Percentiles rank a stretch among this genome's conserved stretches.
These are phyloP conservation scores for Anolis sagrei DNA, from an alignment of 2,113 vertebrate species.

Conservation along the genomic window DNA sequence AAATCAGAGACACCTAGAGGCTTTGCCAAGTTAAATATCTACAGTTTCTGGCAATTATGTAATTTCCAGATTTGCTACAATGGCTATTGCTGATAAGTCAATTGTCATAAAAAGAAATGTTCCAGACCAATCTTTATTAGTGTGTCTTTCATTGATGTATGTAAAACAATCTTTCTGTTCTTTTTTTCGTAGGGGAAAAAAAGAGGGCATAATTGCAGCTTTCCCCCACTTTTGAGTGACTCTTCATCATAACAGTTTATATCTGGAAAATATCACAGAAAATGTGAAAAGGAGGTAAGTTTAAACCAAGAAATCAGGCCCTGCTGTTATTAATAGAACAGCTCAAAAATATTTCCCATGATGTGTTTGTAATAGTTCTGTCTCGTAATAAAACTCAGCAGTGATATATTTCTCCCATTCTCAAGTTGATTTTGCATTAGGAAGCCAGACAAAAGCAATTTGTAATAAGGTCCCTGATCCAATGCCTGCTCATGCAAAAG, in stretches of 20 bases:
- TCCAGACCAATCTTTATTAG: conserved; percentile 85
- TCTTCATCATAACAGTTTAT: conserved; percentile 85
- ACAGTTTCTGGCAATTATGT: conserved; percentile 87
- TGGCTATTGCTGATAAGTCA: conserved; percentile 84
- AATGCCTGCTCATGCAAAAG: conserved; percentile 65
- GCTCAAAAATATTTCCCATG: conserved; percentile 74
- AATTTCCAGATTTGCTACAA: conserved; percentile 84
- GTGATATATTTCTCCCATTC: conserved; percentile 76
- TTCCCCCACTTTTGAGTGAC: conserved; percentile 73
- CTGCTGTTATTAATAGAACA: conserved; percentile 80
- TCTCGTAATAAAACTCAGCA: conserved; percentile 71
- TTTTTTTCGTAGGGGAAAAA: conserved; percentile 40
- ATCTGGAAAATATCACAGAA: conserved; percentile 86
- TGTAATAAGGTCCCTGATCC: conserved; percentile 72
- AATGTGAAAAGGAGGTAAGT: conserved; percentile 79
- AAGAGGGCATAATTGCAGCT: conserved; percentile 70
- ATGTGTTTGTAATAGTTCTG: conserved; percentile 76
- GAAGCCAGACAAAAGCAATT: conserved; percentile 78
- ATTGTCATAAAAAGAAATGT: conserved; percentile 81
- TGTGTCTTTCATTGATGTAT: conserved; percentile 80
- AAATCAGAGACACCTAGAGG: conserved; percentile 80
- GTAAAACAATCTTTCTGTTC: conserved; percentile 75
- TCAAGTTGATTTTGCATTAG: conserved; percentile 77
- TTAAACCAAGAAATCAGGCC: conserved; percentile 77
- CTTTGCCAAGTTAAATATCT: conserved; percentile 88